Conservation (phyloP, 2,797 vertebrate species). For the Arrhamphus sclerolepis region DNA sequence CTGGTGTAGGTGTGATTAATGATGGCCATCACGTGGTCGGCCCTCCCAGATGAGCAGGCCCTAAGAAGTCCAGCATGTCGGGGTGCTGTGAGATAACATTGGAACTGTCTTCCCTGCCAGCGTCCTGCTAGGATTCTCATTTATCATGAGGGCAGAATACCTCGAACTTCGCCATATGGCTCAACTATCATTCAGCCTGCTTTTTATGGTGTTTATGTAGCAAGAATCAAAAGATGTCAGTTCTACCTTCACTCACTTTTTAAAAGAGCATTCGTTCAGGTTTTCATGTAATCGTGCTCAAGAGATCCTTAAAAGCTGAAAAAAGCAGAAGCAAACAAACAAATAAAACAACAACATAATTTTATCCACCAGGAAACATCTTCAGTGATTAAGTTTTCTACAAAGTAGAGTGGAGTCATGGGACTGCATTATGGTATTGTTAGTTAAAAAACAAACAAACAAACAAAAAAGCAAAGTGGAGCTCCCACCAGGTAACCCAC, state of each 20-base stretch:
- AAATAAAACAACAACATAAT: not conserved
- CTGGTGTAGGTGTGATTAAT: conserved; percentile 65
- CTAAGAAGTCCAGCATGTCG: conserved; percentile 56
- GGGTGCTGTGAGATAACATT: conserved; percentile 73
- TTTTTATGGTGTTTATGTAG: conserved; percentile 28
- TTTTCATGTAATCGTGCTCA: conserved; percentile 5
- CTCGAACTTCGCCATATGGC: conserved; percentile 39
- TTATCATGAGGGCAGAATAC: conserved; percentile 66
- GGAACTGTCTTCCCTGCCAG: conserved; percentile 71
- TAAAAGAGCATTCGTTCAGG: conserved; percentile 6
- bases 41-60: conserved; percentile 63
- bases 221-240: conserved; percentile 30
- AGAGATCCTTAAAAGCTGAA: not conserved
- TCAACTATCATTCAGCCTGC: conserved; percentile 31
- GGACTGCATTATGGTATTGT: too few relatives aligned
- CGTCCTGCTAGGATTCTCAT: conserved; percentile 66
- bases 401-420: too few relatives aligned
- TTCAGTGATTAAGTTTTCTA: too few relatives aligned
- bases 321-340: too few relatives aligned
- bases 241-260: conserved; percentile 40
- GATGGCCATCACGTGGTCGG: conserved; percentile 52
- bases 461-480: too few relatives aligned
- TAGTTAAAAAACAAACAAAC: too few relatives aligned
- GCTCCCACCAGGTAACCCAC: too few relatives aligned
- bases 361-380: too few relatives aligned